These are phyloP conservation scores for Xiphydria camelus DNA, from an alignment of 2,888 invertebrate species.

Conservation along the genomic window DNA sequence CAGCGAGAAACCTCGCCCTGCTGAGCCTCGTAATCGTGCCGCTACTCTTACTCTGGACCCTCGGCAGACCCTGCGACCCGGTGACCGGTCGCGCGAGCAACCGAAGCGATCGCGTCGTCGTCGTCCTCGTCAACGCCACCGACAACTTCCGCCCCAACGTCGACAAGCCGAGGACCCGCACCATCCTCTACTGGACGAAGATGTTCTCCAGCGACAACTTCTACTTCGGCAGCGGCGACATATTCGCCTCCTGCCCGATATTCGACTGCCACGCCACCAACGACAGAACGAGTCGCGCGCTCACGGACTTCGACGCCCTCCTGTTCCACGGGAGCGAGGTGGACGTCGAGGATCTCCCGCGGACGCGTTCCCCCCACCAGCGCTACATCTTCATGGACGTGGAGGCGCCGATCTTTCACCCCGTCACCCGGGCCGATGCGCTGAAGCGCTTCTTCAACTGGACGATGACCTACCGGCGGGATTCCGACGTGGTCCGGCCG, in stretches of 20 bases:
- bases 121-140: too few species aligned
- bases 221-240: constrained; percentile 15
- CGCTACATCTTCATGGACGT: constrained; percentile 13
- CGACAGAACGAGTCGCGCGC: constrained; percentile 2
- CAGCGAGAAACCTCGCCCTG: too few species aligned
- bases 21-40: too few species aligned
- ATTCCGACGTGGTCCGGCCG: constrained; percentile 14
- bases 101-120: too few species aligned
- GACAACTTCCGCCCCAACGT: too few species aligned
- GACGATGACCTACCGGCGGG: constrained; percentile 18
- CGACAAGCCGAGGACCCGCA: background rate
- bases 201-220: constrained; percentile 13
- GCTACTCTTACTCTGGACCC: too few species aligned
- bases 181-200: constrained; percentile 16
- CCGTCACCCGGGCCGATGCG: background rate
- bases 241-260: constrained; percentile 12
- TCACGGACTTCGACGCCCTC: constrained; percentile 12
- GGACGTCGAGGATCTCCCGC: constrained; percentile 9
- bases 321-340: constrained; percentile 17
- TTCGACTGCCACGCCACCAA: constrained; percentile 14
- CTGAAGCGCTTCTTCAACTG: constrained; percentile 13
- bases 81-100: too few species aligned
- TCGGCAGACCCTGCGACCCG: too few species aligned
- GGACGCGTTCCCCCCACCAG: constrained; percentile 3
- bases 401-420: constrained; percentile 12